These are phyloP conservation scores for Antennarius striatus DNA, from an alignment of 2,113 vertebrate species.

Conservation along the genomic window DNA sequence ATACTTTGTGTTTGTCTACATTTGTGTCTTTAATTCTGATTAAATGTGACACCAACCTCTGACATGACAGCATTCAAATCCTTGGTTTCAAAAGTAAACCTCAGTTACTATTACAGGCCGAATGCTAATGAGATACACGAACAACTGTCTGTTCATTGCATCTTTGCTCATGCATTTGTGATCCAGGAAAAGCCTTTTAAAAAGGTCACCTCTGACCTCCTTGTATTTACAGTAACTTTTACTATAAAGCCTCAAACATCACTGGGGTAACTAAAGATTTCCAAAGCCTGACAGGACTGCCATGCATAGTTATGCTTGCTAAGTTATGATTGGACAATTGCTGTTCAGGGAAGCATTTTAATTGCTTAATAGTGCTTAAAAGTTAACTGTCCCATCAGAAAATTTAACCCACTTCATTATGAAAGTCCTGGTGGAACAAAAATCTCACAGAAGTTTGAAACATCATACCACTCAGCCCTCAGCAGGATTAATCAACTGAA, in stretches of 20 bases:
- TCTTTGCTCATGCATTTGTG: neutral
- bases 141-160: neutral
- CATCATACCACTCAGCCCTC: conserved; percentile 2
- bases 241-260: neutral
- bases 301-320: neutral
- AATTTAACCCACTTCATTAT: conserved; percentile 1
- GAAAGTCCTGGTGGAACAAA: conserved; percentile 4
- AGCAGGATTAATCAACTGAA: conserved; percentile 35
- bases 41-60: too few species aligned
- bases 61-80: too few species aligned
- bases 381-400: conserved; percentile 1
- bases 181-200: neutral
- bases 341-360: neutral
- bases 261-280: neutral
- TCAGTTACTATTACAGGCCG: neutral
- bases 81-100: neutral
- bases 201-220: neutral
- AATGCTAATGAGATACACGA: neutral
- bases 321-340: neutral
- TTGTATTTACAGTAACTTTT: neutral
- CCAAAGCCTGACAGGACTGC: neutral
- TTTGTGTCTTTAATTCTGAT: too few species aligned
- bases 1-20: too few species aligned
- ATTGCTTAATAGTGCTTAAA: neutral
- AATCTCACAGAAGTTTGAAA: conserved; percentile 3